Conservation (phyloP, 2,113 vertebrate genomes). For the Carassius gibelio region DNA sequence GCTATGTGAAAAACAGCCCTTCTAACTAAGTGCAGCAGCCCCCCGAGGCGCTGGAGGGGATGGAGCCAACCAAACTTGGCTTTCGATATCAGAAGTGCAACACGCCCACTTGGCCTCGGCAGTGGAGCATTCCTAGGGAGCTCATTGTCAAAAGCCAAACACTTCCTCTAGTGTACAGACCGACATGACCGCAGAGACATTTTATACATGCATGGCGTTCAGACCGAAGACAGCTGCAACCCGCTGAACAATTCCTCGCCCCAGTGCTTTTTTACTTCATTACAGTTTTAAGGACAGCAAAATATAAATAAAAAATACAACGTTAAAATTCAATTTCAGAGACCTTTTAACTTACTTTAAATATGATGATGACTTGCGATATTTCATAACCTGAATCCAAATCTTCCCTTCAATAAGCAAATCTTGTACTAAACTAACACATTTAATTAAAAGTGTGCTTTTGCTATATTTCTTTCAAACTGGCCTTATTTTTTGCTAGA, state of each 20-base stretch:
- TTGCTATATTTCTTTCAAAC: not conserved
- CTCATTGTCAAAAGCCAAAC: constrained; percentile 79
- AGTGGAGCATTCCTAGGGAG: constrained; percentile 79
- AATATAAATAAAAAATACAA: not conserved
- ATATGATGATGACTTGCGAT: not conserved
- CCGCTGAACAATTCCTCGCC: constrained; percentile 5
- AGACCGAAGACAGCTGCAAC: constrained; percentile 60
- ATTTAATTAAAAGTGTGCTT: too few species aligned
- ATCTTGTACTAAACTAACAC: too few species aligned
- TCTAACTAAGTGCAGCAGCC: constrained; percentile 56
- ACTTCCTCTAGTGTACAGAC: constrained; percentile 75
- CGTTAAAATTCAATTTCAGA: not conserved
- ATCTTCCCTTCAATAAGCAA: not conserved
- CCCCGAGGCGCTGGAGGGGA: constrained; percentile 68
- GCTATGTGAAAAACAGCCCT: constrained; percentile 68
- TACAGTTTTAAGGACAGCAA: not conserved
- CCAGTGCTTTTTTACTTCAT: not conserved
- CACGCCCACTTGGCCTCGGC: constrained; percentile 75
- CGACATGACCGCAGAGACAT: constrained; percentile 73
- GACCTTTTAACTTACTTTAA: not conserved
- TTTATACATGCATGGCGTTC: constrained; percentile 72
- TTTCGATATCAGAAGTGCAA: constrained; percentile 67
- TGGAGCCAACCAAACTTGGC: constrained; percentile 75
- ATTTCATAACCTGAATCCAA: not conserved
- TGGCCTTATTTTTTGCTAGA: not conserved